Percentiles rank a stretch among this genome's conserved stretches.
phyloP scores from a whole-genome alignment of 1,140 invertebrate species.

The Nebria ingens region DNA sequence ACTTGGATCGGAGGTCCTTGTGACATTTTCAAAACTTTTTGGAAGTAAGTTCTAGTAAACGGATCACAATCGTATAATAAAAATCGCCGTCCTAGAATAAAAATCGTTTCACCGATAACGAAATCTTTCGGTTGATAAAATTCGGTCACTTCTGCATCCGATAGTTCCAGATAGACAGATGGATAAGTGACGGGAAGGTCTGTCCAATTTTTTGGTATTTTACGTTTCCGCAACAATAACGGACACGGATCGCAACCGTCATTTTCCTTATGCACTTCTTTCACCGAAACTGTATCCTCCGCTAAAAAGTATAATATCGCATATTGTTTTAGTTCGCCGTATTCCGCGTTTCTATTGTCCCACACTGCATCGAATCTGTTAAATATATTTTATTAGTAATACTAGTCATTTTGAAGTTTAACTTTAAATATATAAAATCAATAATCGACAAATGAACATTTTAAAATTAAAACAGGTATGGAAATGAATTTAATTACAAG shows the following conservation, averaged over 20 bases:
- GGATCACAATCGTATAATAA: conserved; percentile 68
- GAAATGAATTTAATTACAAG: no score
- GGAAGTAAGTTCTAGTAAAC: conserved; percentile 63
- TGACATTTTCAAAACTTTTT: conserved; percentile 28
- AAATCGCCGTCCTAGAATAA: conserved; percentile 56
- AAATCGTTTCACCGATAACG: conserved; percentile 56
- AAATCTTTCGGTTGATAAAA: conserved; percentile 70
- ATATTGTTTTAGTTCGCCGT: conserved; percentile 49
- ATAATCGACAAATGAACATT: no score
- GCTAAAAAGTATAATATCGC: conserved; percentile 64
- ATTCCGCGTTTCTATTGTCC: conserved; percentile 57
- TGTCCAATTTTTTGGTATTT: conserved; percentile 63
- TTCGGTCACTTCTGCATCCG: conserved; percentile 57
- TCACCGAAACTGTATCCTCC: conserved; percentile 69
- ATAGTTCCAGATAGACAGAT: conserved; percentile 48
- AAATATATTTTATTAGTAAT: conserved; percentile 19
- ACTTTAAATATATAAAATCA: no score
- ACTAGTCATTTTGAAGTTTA: conserved; percentile 5
- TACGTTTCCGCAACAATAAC: conserved; percentile 60
- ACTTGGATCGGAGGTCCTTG: conserved; percentile 27
- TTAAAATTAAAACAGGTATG: no score
- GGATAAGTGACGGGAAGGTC: conserved; percentile 47
- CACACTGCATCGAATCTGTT: conserved; percentile 64
- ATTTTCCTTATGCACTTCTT: conserved; percentile 56
- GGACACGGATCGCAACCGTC: conserved; percentile 64